Evolutionary conservation across 2,113 vertebrate species (phyloP), one percentile per base, ranked within the genome.

Genomic region (Porphyrio hochstetteri): DNA sequence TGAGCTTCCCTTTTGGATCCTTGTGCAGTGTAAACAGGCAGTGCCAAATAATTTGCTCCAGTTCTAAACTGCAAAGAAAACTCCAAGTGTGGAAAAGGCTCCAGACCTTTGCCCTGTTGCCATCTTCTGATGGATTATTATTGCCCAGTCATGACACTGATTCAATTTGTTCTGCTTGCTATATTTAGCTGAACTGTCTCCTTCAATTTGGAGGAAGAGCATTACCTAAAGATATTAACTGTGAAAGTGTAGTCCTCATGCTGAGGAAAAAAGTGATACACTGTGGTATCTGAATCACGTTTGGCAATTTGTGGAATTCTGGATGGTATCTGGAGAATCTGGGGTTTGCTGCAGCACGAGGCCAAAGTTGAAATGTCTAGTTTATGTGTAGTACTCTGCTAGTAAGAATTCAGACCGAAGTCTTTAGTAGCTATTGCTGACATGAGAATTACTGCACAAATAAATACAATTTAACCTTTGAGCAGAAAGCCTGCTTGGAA

Each of bases 351-450:
- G 5, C 50, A 36, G 20, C 24, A 0, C 1, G 18, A 64, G 67
- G 67, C 7, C 75, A 64, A 19, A 19, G 11, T 31, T 36, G 57
- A 40, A 36, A 18, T 12, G 38, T 23, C 33, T n/a, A 23, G 3
- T 67, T 67, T 52, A 17, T 2, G 4, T 2, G 5, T 27, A 40
- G 4, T 33, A 52, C 36, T 38, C 5, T 16, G 7, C 2, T 2
- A 20, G 21, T 36, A 52, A 5, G 25, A 78, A 15, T 23, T 25
- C 55, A 17, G 50, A 3, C 0, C 9, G 40, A 57, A 48, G 42
- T 3, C 44, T 63, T 23, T 1, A 7, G 7, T 11, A 16, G 24
- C 27, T 63, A 14, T 4, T 42, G 24, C 24, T 82, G 70, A 16
- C 2, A 0, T 4, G 21, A 25, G 61, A 84, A 36, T 31, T 25